Evolutionary conservation across 2,113 vertebrate species (phyloP).

Genomic region (Isurus oxyrinchus): DNA sequence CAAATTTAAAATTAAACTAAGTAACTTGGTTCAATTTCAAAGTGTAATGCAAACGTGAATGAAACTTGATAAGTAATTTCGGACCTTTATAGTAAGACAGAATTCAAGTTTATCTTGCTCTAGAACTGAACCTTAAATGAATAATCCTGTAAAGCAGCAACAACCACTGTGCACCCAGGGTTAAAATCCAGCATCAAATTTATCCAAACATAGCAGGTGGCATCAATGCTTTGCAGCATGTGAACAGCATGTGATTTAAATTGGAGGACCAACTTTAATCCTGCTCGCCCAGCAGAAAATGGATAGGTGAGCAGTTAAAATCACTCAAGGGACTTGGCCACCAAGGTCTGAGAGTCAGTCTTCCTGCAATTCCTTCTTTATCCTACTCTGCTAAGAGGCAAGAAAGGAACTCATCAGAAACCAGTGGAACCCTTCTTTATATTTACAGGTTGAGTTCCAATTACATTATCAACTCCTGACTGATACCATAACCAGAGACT

Average conservation of each 20-base stretch:
- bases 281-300: not conserved
- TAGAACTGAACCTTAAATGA: not conserved
- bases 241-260: not conserved
- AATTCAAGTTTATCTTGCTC: not conserved
- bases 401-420: not conserved
- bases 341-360: not conserved
- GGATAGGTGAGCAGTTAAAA: not conserved
- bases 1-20: not conserved
- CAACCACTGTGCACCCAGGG: not conserved
- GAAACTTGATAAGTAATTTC: not conserved
- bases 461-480: not conserved
- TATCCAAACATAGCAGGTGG: too few relatives aligned
- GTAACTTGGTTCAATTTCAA: not conserved
- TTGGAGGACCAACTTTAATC: not conserved
- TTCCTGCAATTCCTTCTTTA: not conserved
- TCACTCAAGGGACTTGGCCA: not conserved
- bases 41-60: not conserved
- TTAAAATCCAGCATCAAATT: not conserved
- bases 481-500: not conserved
- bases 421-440: not conserved
- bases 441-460: not conserved
- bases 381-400: not conserved
- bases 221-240: too few relatives aligned
- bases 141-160: not conserved
- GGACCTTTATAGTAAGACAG: not conserved